Evolutionary conservation across 2,797 vertebrate species (phyloP), one percentile per base, ranked within the genome.

Genomic region (Amblyopsis hoosieri): DNA sequence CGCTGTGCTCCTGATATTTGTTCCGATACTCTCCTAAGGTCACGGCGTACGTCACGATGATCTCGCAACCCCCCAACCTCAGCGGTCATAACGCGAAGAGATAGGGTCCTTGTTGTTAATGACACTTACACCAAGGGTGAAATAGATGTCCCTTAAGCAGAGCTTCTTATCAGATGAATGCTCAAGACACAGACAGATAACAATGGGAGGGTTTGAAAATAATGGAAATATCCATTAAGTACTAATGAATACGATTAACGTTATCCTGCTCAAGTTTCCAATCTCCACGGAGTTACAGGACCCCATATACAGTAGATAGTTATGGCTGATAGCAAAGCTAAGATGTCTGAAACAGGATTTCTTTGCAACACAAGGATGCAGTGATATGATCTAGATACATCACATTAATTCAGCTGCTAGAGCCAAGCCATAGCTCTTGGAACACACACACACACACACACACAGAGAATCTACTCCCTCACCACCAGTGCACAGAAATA

Each of bases 191-290:
- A 37, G 33, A 81, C 74, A 84, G 85, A 87, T 85, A 87, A 89
- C 85, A 82, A 86, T 37, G 57, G 80, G 83, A 82, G 66, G 74
- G 53, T 80, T 64, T 79, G 81, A 83, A 83, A 80, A 76, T 57
- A 71, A 68, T 42, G 69, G 79, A 78, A 86, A 81, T 80, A 85
- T 81, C 79, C 79, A 79, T 74, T 81, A 73, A 29, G 78, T 64
- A 69, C 80, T 90, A 90, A 92, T 92, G 89, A 90, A 87, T 82
- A 82, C 37, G 79, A 89, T 87, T 86, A 83, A 82, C 84, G 83
- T 84, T 87, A 89, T 80, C 79, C 85, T 87, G 83, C 79, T 78
- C 68, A 69, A 85, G 77, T 83, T 86, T 79, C 76, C 76, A 80
- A 79, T 82, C 85, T 86, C 83, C 75, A 84, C 85, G 73, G 74